Evolutionary conservation across 2,797 vertebrate genomes (phyloP).

Genomic region (Danionella dracula): DNA sequence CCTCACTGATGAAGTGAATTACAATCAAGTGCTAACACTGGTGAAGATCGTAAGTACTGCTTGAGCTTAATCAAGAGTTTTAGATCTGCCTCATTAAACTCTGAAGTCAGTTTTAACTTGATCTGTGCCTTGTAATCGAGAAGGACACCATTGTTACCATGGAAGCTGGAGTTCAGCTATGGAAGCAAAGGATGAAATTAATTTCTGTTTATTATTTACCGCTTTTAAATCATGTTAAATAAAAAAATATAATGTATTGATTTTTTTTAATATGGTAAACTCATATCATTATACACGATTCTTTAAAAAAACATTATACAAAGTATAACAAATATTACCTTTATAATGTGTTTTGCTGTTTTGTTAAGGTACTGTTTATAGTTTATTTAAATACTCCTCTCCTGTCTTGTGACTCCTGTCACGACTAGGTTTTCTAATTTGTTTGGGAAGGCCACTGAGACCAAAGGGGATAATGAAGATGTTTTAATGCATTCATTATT

Average conservation of each 20-base stretch:
- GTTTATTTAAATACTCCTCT: not conserved
- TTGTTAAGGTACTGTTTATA: not conserved
- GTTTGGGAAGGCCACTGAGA: not conserved
- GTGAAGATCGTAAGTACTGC: not conserved
- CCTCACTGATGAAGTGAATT: not conserved
- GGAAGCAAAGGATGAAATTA: not conserved
- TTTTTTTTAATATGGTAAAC: no score
- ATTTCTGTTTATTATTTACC: not conserved
- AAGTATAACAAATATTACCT: no score
- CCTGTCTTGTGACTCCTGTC: not conserved
- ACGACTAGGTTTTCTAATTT: not conserved
- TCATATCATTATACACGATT: not conserved
- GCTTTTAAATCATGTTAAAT: no score
- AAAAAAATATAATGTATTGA: no score
- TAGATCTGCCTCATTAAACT: not conserved
- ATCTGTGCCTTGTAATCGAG: slow-evolving; percentile 1
- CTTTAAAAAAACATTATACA: no score
- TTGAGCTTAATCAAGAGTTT: not conserved
- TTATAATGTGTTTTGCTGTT: no score
- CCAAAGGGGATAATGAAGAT: slow-evolving; percentile 24
- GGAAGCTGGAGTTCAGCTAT: not conserved
- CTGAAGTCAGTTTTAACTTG: not conserved
- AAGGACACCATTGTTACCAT: slow-evolving; percentile 14
- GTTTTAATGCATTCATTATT: slow-evolving; percentile 21
- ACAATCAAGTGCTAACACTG: not conserved